Conservation (phyloP, 1,140 invertebrate species). For the Panagrolaimus sp. region DNA sequence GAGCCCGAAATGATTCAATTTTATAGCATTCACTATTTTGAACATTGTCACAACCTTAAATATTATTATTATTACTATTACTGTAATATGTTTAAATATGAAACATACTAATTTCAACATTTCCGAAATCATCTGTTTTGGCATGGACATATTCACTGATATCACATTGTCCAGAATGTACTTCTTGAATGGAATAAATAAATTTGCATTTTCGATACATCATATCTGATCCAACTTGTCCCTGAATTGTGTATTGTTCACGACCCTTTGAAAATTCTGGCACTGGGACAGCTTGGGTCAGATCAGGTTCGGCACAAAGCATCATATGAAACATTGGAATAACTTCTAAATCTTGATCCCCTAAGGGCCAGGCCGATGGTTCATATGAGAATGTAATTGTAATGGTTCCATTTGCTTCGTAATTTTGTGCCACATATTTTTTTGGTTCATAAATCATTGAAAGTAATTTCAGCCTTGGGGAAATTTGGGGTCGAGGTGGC, state of each 20-base stretch:
- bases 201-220: conserved; percentile 49
- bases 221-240: conserved; percentile 42
- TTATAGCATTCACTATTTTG: conserved; percentile 24
- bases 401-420: conserved; percentile 31
- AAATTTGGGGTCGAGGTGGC: conserved; percentile 17
- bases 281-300: conserved; percentile 39
- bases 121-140: conserved; percentile 32
- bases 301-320: conserved; percentile 41
- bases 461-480: neutral
- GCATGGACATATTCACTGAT: conserved; percentile 21
- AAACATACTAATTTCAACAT: conserved; percentile 28
- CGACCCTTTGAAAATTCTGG: conserved; percentile 50
- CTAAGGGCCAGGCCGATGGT: conserved; percentile 24
- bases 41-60: conserved; percentile 42
- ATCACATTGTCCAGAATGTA: conserved; percentile 31
- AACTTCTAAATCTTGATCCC: conserved; percentile 36
- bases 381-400: conserved; percentile 27
- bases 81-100: neutral
- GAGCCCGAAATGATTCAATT: conserved; percentile 20
- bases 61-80: neutral
- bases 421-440: conserved; percentile 23
- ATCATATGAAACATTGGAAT: conserved; percentile 51
- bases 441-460: conserved; percentile 16
- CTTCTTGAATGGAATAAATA: conserved; percentile 41
- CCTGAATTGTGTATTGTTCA: conserved; percentile 34